Evolutionary conservation across 2,797 vertebrate species (phyloP).

Genomic region (Cyprinella venusta): DNA sequence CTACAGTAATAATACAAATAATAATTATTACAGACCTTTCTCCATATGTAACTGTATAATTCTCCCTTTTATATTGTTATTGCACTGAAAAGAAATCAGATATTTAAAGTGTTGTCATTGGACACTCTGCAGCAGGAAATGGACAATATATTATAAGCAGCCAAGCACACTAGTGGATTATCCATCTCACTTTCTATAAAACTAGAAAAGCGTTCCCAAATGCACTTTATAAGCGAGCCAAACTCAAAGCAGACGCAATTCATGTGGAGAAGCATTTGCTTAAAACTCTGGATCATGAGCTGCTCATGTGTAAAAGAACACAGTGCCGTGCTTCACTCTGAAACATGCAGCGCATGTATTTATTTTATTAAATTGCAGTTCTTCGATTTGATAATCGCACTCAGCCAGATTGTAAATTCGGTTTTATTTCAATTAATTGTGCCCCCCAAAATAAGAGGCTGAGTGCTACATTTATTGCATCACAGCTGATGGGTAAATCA

Average conservation of each 20-base stretch:
- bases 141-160: constrained; percentile 96
- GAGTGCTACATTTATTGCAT: not conserved
- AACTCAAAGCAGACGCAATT: not conserved
- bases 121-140: constrained; percentile 93
- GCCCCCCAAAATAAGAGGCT: not conserved
- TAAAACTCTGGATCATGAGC: not conserved
- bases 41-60: constrained; percentile 49
- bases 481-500: not conserved
- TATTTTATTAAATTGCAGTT: not conserved
- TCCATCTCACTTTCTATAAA: constrained; percentile 93
- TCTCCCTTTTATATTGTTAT: constrained; percentile 68
- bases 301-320: not conserved
- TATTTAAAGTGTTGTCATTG: constrained; percentile 88
- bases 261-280: not conserved
- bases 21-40: constrained; percentile 5
- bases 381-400: not conserved
- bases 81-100: constrained; percentile 72
- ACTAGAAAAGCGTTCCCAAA: not conserved
- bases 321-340: not conserved
- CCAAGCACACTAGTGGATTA: constrained; percentile 92
- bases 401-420: not conserved
- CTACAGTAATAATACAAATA: not conserved
- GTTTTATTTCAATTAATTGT: not conserved
- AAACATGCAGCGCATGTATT: not conserved
- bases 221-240: not conserved